phyloP scores from a whole-genome alignment of 2,888 invertebrate species.

The Hyalella azteca region DNA sequence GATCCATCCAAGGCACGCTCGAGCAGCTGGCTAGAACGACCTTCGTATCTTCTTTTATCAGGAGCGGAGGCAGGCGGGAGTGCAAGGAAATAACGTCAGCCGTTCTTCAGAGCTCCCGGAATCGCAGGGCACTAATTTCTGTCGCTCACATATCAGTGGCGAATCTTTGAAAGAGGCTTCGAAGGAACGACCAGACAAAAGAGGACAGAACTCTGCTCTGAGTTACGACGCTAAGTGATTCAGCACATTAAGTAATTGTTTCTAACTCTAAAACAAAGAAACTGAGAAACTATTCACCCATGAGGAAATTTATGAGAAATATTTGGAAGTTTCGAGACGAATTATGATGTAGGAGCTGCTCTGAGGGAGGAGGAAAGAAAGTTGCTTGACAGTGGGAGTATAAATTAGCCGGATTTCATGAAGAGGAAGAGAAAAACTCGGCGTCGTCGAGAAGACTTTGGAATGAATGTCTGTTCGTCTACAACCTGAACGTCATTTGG shows the following conservation, averaged over 20 bases:
- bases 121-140: slow-evolving; percentile 28
- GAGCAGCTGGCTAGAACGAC: no score
- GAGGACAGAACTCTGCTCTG: neutral
- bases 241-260: neutral
- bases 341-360: no score
- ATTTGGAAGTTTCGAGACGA: no score
- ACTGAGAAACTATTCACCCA: neutral
- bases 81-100: neutral
- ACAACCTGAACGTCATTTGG: no score
- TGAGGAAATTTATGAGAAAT: no score
- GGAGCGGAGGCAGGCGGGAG: neutral
- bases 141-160: slow-evolving; percentile 29
- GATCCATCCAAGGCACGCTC: no score
- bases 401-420: no score
- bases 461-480: no score
- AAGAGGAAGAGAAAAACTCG: no score
- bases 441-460: no score
- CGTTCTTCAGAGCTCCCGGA: slow-evolving; percentile 15
- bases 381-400: no score
- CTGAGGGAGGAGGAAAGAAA: no score
- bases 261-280: neutral
- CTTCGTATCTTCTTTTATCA: slow-evolving; percentile 5
- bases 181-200: slow-evolving; percentile 18
- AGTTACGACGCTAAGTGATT: slow-evolving; percentile 3
- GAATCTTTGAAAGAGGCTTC: slow-evolving; percentile 23